Evolutionary conservation across 2,888 invertebrate genomes (phyloP), one percentile per base, ranked within the genome.

Genomic region (Eurytoma adleriae): DNA sequence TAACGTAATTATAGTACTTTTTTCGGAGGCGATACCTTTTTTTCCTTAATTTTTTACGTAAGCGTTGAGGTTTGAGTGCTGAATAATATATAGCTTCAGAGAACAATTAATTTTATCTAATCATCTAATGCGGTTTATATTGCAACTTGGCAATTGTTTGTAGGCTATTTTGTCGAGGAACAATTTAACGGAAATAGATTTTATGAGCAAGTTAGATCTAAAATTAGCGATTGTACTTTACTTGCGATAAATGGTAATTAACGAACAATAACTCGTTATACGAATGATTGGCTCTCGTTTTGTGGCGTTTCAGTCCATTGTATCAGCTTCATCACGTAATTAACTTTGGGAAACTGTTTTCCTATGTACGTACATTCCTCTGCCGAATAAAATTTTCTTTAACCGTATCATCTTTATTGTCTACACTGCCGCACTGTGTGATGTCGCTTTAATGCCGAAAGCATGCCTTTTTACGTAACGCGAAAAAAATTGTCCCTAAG

Each of bases 191-290:
- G 74, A 70, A 74, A 70, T 66, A 74, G 56, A 52, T 70, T 79
- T 74, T 74, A 74, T 54, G 66, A n/a, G n/a, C 52, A 64, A 74
- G 74, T 74, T 74, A 66, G 52, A 57, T 56, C 10, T 27, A 66
- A 75, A 74, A 67, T 74, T 56, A 69, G 62, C 66, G 70, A 79
- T 70, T 70, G 67, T 74, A 59, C 52, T 40, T 54, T 74, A 59
- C 52, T 40, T 54, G 52, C 40, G 59, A 70, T 79, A 64, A 79
- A 62, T 52, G 70, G 59, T 30, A 70, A 74, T 74, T 79, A 79
- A 20, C 30, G 64, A 71, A 78, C 66, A 78, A 75, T 74, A 79
- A 74, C 64, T 74, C 57, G 74, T 75, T 74, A 69, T 56, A 59
- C 57, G 48, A 74, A 30, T 75, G 70, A 64, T 79, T 79, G 59